These are phyloP conservation scores for Drosophila rufa DNA, from an alignment of 1,140 invertebrate genomes.

Conservation along the genomic window DNA sequence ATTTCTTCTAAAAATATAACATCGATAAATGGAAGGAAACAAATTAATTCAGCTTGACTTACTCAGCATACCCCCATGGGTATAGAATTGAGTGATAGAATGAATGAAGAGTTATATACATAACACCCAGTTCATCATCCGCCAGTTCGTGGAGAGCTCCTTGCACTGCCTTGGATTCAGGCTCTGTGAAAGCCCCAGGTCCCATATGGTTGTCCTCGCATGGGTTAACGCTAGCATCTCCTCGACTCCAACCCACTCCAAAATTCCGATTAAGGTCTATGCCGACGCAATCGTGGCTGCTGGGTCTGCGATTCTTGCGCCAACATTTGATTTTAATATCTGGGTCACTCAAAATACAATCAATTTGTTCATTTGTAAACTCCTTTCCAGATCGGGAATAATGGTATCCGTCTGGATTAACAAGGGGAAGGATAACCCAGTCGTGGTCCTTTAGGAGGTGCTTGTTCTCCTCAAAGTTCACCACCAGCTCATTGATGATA, in stretches of 20 bases:
- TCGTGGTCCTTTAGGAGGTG: slow-evolving; percentile 78
- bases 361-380: neutral
- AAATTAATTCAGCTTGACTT: neutral
- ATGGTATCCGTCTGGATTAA: slow-evolving; percentile 52
- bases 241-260: slow-evolving; percentile 26
- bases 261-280: slow-evolving; percentile 54
- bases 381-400: slow-evolving; percentile 20
- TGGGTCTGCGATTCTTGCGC: slow-evolving; percentile 38
- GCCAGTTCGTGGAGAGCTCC: slow-evolving; percentile 24
- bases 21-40: too few species aligned
- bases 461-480: slow-evolving; percentile 84
- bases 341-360: neutral
- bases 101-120: slow-evolving; percentile 52
- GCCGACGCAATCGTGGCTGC: slow-evolving; percentile 10
- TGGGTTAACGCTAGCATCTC: too few species aligned
- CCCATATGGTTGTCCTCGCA: neutral
- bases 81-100: slow-evolving; percentile 2
- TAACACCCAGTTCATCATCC: neutral
- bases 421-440: slow-evolving; percentile 45
- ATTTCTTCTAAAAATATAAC: neutral
- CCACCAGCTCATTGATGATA: slow-evolving; percentile 87
- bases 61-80: slow-evolving; percentile 34
- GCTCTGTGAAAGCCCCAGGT: slow-evolving; percentile 23
- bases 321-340: neutral
- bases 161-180: slow-evolving; percentile 28